A percentile compares a stretch with the other conserved stretches of the same genome.
phyloP scores from a whole-genome alignment of 2,797 vertebrate species.

The Todus mexicanus region DNA sequence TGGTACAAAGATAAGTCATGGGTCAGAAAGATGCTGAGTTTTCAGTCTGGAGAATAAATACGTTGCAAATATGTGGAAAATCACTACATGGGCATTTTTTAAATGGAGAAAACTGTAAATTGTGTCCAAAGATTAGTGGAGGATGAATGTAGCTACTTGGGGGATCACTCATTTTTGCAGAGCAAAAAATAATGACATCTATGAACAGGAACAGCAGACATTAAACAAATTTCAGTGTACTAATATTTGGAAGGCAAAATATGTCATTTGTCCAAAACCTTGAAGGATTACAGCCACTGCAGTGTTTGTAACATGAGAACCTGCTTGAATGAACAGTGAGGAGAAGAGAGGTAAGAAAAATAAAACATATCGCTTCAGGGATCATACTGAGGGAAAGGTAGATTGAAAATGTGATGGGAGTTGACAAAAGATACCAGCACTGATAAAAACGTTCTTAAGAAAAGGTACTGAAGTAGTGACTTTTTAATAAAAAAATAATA shows the following conservation, averaged over 20 bases:
- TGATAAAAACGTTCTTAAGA: conserved; percentile 24
- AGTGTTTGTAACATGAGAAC: not conserved
- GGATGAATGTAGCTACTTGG: not conserved
- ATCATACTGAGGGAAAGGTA: not conserved
- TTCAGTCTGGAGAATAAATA: not conserved
- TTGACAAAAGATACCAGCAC: conserved; percentile 32
- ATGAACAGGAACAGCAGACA: not conserved
- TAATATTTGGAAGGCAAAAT: not conserved
- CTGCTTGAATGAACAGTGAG: not conserved
- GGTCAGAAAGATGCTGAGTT: not conserved
- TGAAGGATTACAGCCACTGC: not conserved
- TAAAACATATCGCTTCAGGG: not conserved
- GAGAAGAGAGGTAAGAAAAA: conserved; percentile 1
- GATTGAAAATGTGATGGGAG: conserved; percentile 24
- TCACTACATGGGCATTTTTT: not conserved
- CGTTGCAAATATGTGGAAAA: not conserved
- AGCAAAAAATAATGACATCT: not conserved
- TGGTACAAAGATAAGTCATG: not conserved
- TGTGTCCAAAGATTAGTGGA: not conserved
- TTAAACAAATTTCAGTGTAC: not conserved
- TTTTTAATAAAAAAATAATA: conserved; percentile 21
- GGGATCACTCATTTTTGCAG: not conserved
- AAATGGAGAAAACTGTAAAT: not conserved
- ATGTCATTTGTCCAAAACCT: not conserved
- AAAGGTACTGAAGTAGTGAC: conserved; percentile 8